phyloP scores from a whole-genome alignment of 1,140 invertebrate species.

The Lerema accius region DNA sequence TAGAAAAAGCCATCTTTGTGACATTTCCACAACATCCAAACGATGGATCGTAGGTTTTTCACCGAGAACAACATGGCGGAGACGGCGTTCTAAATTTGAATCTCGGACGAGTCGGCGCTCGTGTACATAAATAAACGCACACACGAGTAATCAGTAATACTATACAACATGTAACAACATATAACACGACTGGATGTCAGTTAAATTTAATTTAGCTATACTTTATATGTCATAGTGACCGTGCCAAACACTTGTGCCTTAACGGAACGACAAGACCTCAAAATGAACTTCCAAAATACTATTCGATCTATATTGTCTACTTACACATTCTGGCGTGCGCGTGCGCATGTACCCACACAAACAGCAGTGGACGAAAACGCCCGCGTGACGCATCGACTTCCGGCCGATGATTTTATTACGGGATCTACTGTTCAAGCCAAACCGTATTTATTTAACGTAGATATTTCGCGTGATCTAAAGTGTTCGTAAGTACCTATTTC shows the following conservation, averaged over 20 bases:
- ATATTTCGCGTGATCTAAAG: conserved; percentile 22
- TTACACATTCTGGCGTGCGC: conserved; percentile 44
- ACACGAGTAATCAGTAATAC: conserved; percentile 79
- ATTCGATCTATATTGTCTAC: conserved; percentile 47
- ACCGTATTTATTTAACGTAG: conserved; percentile 47
- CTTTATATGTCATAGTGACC: conserved; percentile 4
- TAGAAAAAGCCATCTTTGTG: conserved; percentile 46
- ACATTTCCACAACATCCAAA: conserved; percentile 63
- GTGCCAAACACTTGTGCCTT: conserved; percentile 8
- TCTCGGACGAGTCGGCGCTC: conserved; percentile 81
- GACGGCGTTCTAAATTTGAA: conserved; percentile 81
- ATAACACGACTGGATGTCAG: conserved; percentile 42
- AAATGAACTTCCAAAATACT: conserved; percentile 47
- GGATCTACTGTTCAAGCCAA: conserved; percentile 72
- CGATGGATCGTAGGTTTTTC: conserved; percentile 79
- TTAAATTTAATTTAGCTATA: conserved; percentile 46
- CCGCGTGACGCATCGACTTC: conserved; percentile 79
- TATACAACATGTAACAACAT: conserved; percentile 64
- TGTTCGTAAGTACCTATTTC: conserved; percentile 9
- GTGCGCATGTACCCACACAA: conserved; percentile 63
- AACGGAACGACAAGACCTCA: conserved; percentile 15
- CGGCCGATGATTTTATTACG: conserved; percentile 80
- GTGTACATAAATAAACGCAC: conserved; percentile 82
- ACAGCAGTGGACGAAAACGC: conserved; percentile 74
- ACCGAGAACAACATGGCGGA: conserved; percentile 80